These are phyloP conservation scores for Zaprionus tsacasi DNA, from an alignment of 1,140 invertebrate species.

Conservation along the genomic window DNA sequence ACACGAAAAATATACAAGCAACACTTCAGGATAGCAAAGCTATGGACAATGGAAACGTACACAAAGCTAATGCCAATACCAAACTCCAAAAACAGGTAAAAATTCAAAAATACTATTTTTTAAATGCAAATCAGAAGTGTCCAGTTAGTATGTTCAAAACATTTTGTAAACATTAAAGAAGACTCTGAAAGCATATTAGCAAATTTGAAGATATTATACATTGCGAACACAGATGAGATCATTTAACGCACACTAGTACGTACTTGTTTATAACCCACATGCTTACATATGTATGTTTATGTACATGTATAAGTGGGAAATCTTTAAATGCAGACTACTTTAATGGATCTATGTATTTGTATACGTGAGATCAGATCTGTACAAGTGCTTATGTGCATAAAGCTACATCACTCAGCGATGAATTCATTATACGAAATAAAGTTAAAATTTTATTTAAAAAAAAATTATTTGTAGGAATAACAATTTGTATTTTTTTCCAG, in stretches of 20 bases:
- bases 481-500: conserved; percentile 84
- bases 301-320: neutral
- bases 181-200: neutral
- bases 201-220: conserved; percentile 5
- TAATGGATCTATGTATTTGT: neutral
- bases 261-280: neutral
- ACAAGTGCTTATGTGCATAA: neutral
- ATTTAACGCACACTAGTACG: conserved; percentile 8
- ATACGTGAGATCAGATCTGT: neutral
- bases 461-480: neutral
- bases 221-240: conserved; percentile 31
- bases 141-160: neutral
- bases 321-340: neutral
- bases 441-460: neutral
- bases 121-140: neutral
- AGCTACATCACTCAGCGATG: neutral
- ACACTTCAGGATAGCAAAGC: conserved; percentile 1
- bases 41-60: conserved; percentile 38
- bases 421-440: no score
- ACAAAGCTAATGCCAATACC: conserved; percentile 39
- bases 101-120: no score
- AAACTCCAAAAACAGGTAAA: conserved; percentile 51
- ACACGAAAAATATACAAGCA: conserved; percentile 4
- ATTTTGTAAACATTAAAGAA: conserved; percentile 1
- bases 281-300: conserved; percentile 3